Base-by-base conservation (phyloP, 1,140 invertebrate species). In the Diabrotica virgifera region DNA sequence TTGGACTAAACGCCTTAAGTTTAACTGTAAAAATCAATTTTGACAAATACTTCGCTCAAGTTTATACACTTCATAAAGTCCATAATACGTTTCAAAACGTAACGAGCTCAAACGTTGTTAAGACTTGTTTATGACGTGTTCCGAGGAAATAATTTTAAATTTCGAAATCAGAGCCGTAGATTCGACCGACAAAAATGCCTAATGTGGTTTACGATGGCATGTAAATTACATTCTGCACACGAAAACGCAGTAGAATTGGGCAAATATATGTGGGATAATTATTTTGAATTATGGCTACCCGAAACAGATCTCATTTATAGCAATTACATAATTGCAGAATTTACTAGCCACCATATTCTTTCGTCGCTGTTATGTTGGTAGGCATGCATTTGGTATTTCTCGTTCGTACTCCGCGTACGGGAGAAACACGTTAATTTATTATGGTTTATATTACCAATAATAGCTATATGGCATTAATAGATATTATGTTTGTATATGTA, bases 71-170 rank as follows among this genome's bases (percentile, higher is more conserved):
- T 24, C 24, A 24, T 24, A 24, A 24, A 24, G 24, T 4, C 24
- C 24, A 24, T 24, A 24, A 24, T 24, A 24, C 24, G 24, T 24
- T 24, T 24, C 24, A 24, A 24, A 24, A 24, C 24, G 24, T 24
- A 24, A 24, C 24, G 24, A 24, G 24, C 40, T 5, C n/a, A 46
- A 8, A 46, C 40, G 40, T 10, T 46, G 40, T 46, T 46, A 46
- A 46, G 40, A 46, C 40, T 46, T 46, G 40, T 46, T 46, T n/a
- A n/a, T 46, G 40, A 46, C 40, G 40, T 46, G 40, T 46, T 46
- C 8, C n/a, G 40, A 46, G 40, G 40, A n/a, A 46, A 46, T 46
- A 46, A 46, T 46, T 46, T 46, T n/a, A 46, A 46, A 46, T 46
- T 46, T n/a, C 40, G n/a, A 46, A 46, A 46, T n/a, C 40, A 46